Conservation (phyloP, 2,113 vertebrate genomes). For the Coptodon rendalli region DNA sequence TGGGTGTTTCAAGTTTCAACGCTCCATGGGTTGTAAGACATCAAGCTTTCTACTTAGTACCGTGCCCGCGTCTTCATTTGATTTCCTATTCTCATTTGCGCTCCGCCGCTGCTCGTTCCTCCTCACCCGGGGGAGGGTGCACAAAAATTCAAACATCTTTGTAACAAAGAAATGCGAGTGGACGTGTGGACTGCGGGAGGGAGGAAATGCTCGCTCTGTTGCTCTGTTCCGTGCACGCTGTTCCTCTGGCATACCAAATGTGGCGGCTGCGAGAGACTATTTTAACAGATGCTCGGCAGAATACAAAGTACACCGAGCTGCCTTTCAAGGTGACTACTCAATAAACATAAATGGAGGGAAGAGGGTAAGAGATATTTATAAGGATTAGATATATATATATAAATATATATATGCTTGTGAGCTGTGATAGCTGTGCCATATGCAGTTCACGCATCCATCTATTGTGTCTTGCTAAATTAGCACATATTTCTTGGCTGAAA, state of each 20-base stretch:
- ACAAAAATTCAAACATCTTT: conserved; percentile 34
- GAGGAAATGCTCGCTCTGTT: conserved; percentile 32
- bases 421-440: neutral
- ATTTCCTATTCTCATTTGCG: conserved; percentile 43
- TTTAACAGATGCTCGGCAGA: conserved; percentile 36
- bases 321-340: conserved; percentile 53
- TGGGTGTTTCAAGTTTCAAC: conserved; percentile 43
- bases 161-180: conserved; percentile 28
- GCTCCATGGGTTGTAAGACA: conserved; percentile 45
- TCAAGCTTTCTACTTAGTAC: conserved; percentile 47
- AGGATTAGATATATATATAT: neutral
- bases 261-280: neutral
- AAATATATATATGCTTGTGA: neutral
- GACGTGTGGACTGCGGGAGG: conserved; percentile 15
- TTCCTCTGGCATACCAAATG: conserved; percentile 45
- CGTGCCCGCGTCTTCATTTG: conserved; percentile 36
- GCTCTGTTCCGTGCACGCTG: conserved; percentile 2
- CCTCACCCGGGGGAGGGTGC: conserved; percentile 14
- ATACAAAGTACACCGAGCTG: conserved; percentile 53
- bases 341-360: neutral
- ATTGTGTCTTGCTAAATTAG: neutral
- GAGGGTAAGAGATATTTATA: neutral
- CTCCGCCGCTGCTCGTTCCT: neutral
- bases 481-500: neutral
- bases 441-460: neutral